Evolutionary conservation across 2,797 vertebrate species (phyloP).

Genomic region (Numenius phaeopus): DNA sequence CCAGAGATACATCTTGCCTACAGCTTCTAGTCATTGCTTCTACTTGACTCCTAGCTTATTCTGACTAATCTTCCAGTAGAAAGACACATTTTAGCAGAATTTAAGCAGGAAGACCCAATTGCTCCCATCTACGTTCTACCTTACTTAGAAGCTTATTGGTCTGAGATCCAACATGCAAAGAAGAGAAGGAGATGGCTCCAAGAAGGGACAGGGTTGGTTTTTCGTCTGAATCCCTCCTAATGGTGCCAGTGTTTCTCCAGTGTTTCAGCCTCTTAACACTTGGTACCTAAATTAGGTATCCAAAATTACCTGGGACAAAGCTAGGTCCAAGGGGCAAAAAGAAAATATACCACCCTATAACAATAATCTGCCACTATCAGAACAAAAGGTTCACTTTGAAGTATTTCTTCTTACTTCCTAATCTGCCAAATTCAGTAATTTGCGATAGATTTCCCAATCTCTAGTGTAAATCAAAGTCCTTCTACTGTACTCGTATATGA

Average conservation of each 20-base stretch:
- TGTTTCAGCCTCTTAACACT: not conserved
- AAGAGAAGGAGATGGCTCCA: not conserved
- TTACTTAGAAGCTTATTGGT: not conserved
- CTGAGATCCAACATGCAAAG: not conserved
- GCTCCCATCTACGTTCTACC: not conserved
- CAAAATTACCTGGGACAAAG: not conserved
- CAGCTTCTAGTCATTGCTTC: not conserved
- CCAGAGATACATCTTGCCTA: not conserved
- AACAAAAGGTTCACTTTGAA: not conserved
- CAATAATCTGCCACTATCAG: not conserved
- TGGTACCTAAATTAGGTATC: not conserved
- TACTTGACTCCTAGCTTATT: not conserved
- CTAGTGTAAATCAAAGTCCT: not conserved
- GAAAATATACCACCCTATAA: not conserved
- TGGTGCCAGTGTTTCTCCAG: not conserved
- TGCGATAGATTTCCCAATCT: not conserved
- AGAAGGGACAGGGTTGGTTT: not conserved
- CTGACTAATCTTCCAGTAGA: not conserved
- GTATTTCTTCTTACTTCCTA: not conserved
- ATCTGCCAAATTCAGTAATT: not conserved
- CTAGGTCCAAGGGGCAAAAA: not conserved
- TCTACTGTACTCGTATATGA: not conserved
- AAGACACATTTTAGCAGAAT: not conserved
- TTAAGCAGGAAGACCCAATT: not conserved
- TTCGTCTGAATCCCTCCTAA: not conserved